A percentile compares a stretch with the other conserved stretches of the same genome.
Conservation (phyloP, 2,797 vertebrate genomes). For the Podargus strigoides region DNA sequence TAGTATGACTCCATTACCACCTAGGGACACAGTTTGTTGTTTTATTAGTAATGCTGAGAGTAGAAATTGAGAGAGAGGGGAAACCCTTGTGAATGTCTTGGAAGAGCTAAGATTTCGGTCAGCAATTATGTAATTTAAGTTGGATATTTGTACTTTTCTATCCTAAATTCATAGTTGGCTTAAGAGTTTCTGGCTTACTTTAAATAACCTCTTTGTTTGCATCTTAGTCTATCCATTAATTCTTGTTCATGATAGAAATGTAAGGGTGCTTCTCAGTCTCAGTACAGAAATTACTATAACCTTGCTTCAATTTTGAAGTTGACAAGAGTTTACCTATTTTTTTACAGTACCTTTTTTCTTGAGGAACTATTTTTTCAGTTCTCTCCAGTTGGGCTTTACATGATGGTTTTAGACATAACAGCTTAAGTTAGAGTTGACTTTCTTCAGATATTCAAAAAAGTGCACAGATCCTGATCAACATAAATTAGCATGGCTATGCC, state of each 20-base stretch:
- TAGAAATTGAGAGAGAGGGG: neutral
- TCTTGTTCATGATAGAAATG: neutral
- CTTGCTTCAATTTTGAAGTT: neutral
- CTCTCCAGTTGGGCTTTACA: neutral
- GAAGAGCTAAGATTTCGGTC: neutral
- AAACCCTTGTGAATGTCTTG: neutral
- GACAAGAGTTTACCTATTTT: neutral
- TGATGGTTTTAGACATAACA: conserved; percentile 30
- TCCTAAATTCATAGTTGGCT: neutral
- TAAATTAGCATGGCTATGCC: conserved; percentile 61
- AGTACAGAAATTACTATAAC: neutral
- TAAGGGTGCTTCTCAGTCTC: neutral
- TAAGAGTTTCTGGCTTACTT: neutral
- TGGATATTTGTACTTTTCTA: neutral
- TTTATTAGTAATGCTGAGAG: neutral
- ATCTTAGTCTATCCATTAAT: neutral
- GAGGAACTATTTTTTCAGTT: neutral
- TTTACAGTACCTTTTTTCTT: neutral
- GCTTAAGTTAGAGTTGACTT: conserved; percentile 31
- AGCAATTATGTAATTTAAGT: neutral
- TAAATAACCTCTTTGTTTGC: neutral
- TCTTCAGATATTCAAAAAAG: conserved; percentile 33
- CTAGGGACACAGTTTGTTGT: neutral
- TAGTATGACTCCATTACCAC: neutral
- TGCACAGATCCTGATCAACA: conserved; percentile 52